A percentile compares a stretch with the other conserved stretches of the same genome.
Conservation (phyloP, 2,113 vertebrate genomes). For the Tiliqua scincoides region DNA sequence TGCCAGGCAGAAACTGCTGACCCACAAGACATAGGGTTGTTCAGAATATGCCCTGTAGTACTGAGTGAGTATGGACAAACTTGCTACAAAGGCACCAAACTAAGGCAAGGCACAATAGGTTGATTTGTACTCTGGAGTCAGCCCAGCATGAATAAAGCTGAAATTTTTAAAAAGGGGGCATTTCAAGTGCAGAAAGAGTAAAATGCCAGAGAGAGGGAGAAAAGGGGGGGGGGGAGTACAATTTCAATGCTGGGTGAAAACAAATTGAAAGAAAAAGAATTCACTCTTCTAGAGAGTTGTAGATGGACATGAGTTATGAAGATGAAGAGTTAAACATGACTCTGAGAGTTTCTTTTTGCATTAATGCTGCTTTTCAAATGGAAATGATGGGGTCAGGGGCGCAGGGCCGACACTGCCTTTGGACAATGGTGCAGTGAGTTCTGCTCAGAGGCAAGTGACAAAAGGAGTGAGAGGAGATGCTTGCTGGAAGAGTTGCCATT, state of each 20-base stretch:
- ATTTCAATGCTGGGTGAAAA: not conserved
- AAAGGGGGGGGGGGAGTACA: not conserved
- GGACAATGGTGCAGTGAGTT: slow-evolving; percentile 49
- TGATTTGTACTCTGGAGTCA: not conserved
- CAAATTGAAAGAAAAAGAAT: not conserved
- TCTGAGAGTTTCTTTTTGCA: slow-evolving; percentile 15
- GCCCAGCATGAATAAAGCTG: not conserved
- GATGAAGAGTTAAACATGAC: slow-evolving; percentile 23
- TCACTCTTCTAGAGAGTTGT: not conserved
- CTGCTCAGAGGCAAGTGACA: slow-evolving; percentile 9
- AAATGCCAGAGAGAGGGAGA: not conserved
- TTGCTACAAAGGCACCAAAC: not conserved
- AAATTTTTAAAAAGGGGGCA: not conserved
- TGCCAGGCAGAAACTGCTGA: slow-evolving; percentile 23
- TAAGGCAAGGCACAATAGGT: not conserved
- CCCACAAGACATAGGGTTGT: not conserved
- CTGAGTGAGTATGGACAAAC: not conserved
- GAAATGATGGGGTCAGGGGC: slow-evolving; percentile 62
- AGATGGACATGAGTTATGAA: slow-evolving; percentile 3
- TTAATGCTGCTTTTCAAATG: slow-evolving; percentile 64
- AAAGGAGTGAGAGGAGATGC: slow-evolving; percentile 14
- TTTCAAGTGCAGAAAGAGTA: not conserved
- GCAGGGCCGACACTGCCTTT: not conserved
- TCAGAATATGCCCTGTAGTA: not conserved
- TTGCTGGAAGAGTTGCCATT: slow-evolving; percentile 16